Evolutionary conservation across 1,140 invertebrate species (phyloP).

Genomic region (Drosophila tropicalis): DNA sequence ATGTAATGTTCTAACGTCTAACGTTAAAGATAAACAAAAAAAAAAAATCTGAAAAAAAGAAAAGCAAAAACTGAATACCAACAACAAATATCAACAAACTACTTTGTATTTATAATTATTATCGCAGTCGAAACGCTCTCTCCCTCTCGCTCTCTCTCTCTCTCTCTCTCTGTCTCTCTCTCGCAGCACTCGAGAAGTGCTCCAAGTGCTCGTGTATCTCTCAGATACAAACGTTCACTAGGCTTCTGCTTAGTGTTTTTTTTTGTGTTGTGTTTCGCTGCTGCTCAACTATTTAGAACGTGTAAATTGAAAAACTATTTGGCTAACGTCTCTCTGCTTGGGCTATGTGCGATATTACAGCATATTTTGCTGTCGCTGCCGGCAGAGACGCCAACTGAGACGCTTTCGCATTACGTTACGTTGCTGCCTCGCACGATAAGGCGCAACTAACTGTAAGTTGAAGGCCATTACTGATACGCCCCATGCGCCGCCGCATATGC

Average conservation of each 20-base stretch:
- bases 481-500: conserved; percentile 65
- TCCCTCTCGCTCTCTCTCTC: too few relatives aligned
- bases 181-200: conserved; percentile 16
- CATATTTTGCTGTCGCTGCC: conserved; percentile 17
- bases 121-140: conserved; percentile 43
- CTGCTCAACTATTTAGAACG: conserved; percentile 70
- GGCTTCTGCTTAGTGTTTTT: conserved; percentile 1
- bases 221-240: conserved; percentile 43
- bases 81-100: conserved; percentile 78
- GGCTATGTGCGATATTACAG: conserved; percentile 9
- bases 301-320: conserved; percentile 77
- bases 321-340: conserved; percentile 27
- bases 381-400: background rate
- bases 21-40: conserved; percentile 75
- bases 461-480: conserved; percentile 79
- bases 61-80: conserved; percentile 42
- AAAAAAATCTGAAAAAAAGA: conserved; percentile 49
- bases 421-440: conserved; percentile 72
- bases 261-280: conserved; percentile 19
- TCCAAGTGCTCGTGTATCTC: conserved; percentile 63
- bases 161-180: background rate
- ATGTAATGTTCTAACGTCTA: conserved; percentile 78
- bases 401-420: conserved; percentile 35
- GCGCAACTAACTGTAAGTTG: conserved; percentile 75
- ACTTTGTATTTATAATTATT: conserved; percentile 82